A percentile compares a stretch with the other conserved stretches of the same genome.
Conservation (phyloP, 2,888 invertebrate species). For the Crioceris asparagi region DNA sequence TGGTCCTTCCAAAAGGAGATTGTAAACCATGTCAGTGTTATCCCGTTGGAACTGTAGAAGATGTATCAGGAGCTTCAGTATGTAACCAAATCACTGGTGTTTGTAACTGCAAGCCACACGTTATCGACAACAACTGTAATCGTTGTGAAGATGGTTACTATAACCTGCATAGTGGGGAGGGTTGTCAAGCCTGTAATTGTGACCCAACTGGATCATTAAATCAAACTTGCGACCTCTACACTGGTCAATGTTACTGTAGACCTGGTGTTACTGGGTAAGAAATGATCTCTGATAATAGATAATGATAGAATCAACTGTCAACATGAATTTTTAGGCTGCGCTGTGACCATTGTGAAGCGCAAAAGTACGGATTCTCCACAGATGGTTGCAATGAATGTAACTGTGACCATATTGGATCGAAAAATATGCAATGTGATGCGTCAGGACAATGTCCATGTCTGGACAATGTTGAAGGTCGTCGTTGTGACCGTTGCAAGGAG, state of each 20-base stretch:
- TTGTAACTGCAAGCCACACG: slow-evolving; percentile 72
- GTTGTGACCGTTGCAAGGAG: slow-evolving; percentile 94
- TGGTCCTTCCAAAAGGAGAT: slow-evolving; percentile 82
- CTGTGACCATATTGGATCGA: slow-evolving; percentile 83
- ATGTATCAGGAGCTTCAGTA: slow-evolving; percentile 60
- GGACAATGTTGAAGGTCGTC: slow-evolving; percentile 85
- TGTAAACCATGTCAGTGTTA: slow-evolving; percentile 86
- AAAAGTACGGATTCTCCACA: slow-evolving; percentile 72
- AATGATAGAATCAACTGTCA: neutral
- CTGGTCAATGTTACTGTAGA: slow-evolving; percentile 85
- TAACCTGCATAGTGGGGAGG: slow-evolving; percentile 74
- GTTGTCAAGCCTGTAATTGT: slow-evolving; percentile 82
- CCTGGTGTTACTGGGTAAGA: slow-evolving; percentile 74
- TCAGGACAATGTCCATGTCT: slow-evolving; percentile 80
- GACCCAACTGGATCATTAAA: slow-evolving; percentile 80
- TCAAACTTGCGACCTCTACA: slow-evolving; percentile 66
- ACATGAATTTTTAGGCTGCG: slow-evolving; percentile 42
- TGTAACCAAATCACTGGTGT: slow-evolving; percentile 76
- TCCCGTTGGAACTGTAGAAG: slow-evolving; percentile 64
- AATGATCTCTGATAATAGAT: neutral
- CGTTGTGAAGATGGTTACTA: slow-evolving; percentile 77
- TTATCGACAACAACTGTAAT: slow-evolving; percentile 73
- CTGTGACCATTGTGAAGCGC: slow-evolving; percentile 69
- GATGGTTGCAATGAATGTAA: slow-evolving; percentile 79
- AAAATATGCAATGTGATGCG: slow-evolving; percentile 78